Evolutionary conservation across 1,140 invertebrate genomes (phyloP).

Genomic region (Drosophila cardini): DNA sequence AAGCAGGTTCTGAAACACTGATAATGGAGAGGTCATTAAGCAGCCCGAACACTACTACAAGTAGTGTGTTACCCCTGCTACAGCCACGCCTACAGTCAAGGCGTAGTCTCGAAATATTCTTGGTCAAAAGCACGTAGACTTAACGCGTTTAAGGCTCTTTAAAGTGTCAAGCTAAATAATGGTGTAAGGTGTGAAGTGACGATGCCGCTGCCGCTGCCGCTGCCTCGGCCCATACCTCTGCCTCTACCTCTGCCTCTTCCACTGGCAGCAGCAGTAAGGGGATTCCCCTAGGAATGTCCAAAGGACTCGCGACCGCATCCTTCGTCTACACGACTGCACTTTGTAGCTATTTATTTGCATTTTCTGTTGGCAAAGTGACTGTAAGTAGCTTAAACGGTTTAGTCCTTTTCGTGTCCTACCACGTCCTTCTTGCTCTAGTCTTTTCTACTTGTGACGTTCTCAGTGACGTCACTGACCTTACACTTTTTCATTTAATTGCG

Average conservation of each 20-base stretch:
- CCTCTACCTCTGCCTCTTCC: not conserved
- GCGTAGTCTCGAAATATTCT: conserved; percentile 12
- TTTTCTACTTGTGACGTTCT: not conserved
- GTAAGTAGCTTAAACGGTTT: conserved; percentile 76
- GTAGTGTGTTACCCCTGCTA: too few species aligned
- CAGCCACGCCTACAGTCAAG: too few species aligned
- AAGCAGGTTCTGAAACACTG: conserved; percentile 28
- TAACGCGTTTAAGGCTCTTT: conserved; percentile 47
- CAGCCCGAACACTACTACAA: not conserved
- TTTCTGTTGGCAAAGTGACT: conserved; percentile 68
- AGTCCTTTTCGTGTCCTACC: conserved; percentile 25
- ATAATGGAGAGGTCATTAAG: conserved; percentile 68
- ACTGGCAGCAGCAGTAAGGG: not conserved
- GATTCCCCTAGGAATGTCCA: conserved; percentile 11
- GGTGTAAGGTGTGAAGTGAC: conserved; percentile 9
- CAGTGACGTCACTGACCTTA: conserved; percentile 42
- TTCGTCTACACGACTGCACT: conserved; percentile 52
- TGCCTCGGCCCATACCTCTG: not conserved
- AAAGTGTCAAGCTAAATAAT: conserved; percentile 23
- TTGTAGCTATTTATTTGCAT: conserved; percentile 74
- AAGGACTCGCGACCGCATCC: conserved; percentile 21
- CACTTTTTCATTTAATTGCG: conserved; percentile 71
- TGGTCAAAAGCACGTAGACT: conserved; percentile 6
- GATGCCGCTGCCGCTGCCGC: not conserved
- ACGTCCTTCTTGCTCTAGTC: not conserved